Evolutionary conservation across 2,113 vertebrate genomes (phyloP), one percentile per base, ranked within the genome.

Genomic region (Alouatta palliata): DNA sequence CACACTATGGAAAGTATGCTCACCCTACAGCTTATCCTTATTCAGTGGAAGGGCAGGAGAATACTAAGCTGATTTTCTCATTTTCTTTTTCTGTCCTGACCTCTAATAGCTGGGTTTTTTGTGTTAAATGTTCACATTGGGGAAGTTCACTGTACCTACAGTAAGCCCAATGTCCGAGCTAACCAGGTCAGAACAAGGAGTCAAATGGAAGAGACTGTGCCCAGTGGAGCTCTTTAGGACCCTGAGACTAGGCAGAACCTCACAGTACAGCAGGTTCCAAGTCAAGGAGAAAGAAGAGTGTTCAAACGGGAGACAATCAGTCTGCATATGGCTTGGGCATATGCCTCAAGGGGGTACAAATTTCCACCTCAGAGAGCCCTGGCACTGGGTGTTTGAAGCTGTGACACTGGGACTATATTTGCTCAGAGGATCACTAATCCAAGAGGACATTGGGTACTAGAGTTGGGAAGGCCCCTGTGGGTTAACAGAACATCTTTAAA

Each of bases 311-410:
- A 88, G 21, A 52, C 4, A 12, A 75, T 66, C n/a, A 16, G 20
- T 32, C 5, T 2, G 9, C 19, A 52, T 25, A 1, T 49, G 10
- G 35, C 2, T 9, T 75, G 21, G 54, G 11, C 23, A 56, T 32
- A 0, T 4, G 3, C 1, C 40, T 68, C 0, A 1, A 8, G 4
- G 9, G 32, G 40, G 1, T 37, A 8, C 30, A 80, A 5, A 30
- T 35, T 35, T 68, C 19, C 12, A 16, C 30, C 10, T 37, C 14
- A n/a, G 54, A 77, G 16, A 6, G 11, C 40, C 43, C 35, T 45
- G 30, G 2, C 5, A 1, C 25, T 73, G 32, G 5, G 13, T 49
- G 5, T 35, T 14, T 21, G 73, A 75, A 37, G 47, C 17, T 40
- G 52, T 68, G 43, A 30, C 19, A 17, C 4, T 37, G 3, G 25